A percentile compares a stretch with the other conserved stretches of the same genome.
These are phyloP conservation scores for Cheilosia impressa DNA, from an alignment of 2,888 invertebrate genomes.

Conservation along the genomic window DNA sequence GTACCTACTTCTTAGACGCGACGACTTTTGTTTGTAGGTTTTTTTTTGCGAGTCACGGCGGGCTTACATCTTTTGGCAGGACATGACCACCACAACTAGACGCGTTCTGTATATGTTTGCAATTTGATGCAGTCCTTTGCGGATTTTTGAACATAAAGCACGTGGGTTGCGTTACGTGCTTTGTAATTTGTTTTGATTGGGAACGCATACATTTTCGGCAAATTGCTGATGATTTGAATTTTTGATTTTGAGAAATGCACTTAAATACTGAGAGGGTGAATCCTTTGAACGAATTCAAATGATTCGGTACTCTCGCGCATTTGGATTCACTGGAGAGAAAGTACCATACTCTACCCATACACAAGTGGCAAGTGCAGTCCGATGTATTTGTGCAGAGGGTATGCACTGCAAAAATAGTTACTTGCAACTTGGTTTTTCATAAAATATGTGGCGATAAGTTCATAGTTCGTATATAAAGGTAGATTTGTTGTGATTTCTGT, in stretches of 20 bases:
- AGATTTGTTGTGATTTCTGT: too few relatives aligned
- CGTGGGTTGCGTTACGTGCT: slow-evolving; percentile 4
- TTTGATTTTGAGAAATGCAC: slow-evolving; percentile 5
- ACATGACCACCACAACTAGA: slow-evolving; percentile 66
- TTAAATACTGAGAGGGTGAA: neutral
- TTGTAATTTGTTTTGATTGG: neutral
- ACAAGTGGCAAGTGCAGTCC: slow-evolving; percentile 27
- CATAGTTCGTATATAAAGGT: too few relatives aligned
- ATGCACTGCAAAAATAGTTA: slow-evolving; percentile 60
- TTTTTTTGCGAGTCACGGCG: slow-evolving; percentile 44
- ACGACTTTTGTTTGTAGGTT: slow-evolving; percentile 25
- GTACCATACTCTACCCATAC: slow-evolving; percentile 33
- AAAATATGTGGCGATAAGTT: too few relatives aligned
- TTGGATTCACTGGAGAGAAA: slow-evolving; percentile 47
- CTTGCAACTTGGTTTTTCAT: neutral
- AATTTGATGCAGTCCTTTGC: slow-evolving; percentile 31
- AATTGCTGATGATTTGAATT: neutral
- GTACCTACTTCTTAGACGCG: slow-evolving; percentile 2
- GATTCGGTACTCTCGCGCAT: slow-evolving; percentile 55
- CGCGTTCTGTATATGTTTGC: slow-evolving; percentile 49
- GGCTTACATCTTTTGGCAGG: slow-evolving; percentile 59
- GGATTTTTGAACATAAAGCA: slow-evolving; percentile 24
- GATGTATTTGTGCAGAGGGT: slow-evolving; percentile 48
- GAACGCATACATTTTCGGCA: neutral
- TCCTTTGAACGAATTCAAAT: neutral